These are phyloP conservation scores for Phaethornis superciliosus DNA, from an alignment of 2,113 vertebrate genomes.

Conservation along the genomic window DNA sequence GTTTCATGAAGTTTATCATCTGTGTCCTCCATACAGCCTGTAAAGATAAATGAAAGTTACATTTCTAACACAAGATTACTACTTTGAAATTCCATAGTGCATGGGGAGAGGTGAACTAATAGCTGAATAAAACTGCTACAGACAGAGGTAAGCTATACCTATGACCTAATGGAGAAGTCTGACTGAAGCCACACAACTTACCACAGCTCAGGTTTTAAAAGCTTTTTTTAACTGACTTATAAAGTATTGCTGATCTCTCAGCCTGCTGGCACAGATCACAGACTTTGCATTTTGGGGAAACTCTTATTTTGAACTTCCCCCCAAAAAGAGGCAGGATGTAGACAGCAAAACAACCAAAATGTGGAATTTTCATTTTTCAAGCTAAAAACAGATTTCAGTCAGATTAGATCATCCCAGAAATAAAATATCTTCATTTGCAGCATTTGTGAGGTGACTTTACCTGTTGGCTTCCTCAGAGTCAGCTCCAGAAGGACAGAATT, in stretches of 20 bases:
- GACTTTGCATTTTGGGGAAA: neutral
- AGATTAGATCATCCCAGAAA: constrained; percentile 52
- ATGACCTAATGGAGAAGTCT: constrained; percentile 4
- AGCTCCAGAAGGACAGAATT: constrained; percentile 70
- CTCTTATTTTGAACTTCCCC: neutral
- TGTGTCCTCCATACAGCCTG: neutral
- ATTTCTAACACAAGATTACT: neutral
- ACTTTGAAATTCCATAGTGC: neutral
- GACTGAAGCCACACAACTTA: constrained; percentile 40
- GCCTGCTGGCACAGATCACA: neutral
- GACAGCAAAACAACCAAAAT: constrained; percentile 47
- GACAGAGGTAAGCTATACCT: neutral
- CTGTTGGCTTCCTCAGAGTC: constrained; percentile 71
- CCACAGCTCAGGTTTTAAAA: neutral
- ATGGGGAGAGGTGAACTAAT: neutral
- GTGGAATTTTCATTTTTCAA: constrained; percentile 41
- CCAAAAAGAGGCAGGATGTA: constrained; percentile 10
- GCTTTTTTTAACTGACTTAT: neutral
- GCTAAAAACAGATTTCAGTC: constrained; percentile 68
- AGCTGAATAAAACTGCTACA: neutral
- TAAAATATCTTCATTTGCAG: constrained; percentile 70
- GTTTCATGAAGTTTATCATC: neutral
- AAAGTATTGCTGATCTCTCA: neutral
- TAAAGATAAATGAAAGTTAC: constrained; percentile 30
- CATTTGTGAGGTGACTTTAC: constrained; percentile 76